Conservation (phyloP, 2,888 invertebrate genomes). For the Cremastinae sp. region DNA sequence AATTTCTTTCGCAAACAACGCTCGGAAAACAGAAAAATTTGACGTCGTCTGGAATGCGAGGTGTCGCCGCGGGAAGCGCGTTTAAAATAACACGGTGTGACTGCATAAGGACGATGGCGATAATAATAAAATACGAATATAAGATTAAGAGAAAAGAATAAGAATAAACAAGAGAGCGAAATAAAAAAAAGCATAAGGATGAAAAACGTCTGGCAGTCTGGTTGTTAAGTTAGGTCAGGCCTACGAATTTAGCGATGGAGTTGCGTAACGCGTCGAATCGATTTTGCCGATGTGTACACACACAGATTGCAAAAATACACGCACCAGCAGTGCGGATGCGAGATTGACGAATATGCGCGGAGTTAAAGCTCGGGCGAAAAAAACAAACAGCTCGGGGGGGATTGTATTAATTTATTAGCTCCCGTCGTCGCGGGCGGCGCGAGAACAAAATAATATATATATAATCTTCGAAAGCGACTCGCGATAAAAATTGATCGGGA, state of each 20-base stretch:
- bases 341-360: not conserved
- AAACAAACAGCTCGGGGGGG: not conserved
- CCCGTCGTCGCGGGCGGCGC: constrained; percentile 6
- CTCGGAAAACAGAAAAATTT: too few relatives aligned
- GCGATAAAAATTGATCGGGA: constrained; percentile 27
- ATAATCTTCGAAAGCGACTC: constrained; percentile 4
- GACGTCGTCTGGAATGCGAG: too few relatives aligned
- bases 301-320: not conserved
- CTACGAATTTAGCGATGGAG: constrained; percentile 70
- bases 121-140: constrained; percentile 23
- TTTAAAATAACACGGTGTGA: constrained; percentile 2
- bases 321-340: not conserved
- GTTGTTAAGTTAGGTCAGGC: constrained; percentile 69
- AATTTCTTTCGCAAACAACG: too few relatives aligned
- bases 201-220: constrained; percentile 33
- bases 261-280: constrained; percentile 64
- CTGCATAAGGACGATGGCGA: not conserved
- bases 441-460: constrained; percentile 29
- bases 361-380: not conserved
- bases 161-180: constrained; percentile 28
- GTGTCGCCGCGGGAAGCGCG: not conserved
- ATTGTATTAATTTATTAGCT: constrained; percentile 21
- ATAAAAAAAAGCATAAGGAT: constrained; percentile 25
- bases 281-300: constrained; percentile 16
- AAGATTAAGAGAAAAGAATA: constrained; percentile 38